These are phyloP conservation scores for Zootermopsis nevadensis DNA, from an alignment of 2,888 invertebrate species.

Conservation along the genomic window DNA sequence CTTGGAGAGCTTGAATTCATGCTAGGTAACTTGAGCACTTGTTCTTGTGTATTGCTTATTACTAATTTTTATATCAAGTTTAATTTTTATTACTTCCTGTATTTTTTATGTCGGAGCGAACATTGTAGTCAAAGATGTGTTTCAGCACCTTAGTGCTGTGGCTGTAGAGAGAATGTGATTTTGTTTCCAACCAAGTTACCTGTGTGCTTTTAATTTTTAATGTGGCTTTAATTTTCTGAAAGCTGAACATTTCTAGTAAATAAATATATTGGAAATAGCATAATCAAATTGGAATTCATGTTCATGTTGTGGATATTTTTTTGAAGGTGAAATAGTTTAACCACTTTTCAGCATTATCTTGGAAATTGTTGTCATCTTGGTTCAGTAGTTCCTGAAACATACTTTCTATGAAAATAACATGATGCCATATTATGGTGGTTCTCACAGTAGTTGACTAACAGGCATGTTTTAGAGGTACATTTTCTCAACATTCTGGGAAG, in stretches of 20 bases:
- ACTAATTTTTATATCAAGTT: conserved; percentile 21
- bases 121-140: not conserved
- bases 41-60: conserved; percentile 17
- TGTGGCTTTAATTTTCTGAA: conserved; percentile 36
- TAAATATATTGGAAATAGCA: conserved; percentile 35
- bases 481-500: not conserved
- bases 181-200: conserved; percentile 36
- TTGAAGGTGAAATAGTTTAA: not conserved
- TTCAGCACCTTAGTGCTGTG: conserved; percentile 4
- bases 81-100: conserved; percentile 21
- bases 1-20: conserved; percentile 2
- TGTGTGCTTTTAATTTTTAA: conserved; percentile 24
- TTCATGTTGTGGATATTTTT: conserved; percentile 19
- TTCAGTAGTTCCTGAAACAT: conserved; percentile 11
- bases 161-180: conserved; percentile 14
- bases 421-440: not conserved
- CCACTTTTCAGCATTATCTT: conserved; percentile 13
- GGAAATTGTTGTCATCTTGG: conserved; percentile 28
- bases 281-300: conserved; percentile 12
- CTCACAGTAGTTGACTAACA: conserved; percentile 9
- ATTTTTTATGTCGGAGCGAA: conserved; percentile 1
- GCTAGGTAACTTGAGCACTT: conserved; percentile 13
- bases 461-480: conserved; percentile 11
- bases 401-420: not conserved
- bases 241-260: conserved; percentile 20